Base-by-base conservation (phyloP, 2,797 vertebrate species). In the Anableps anableps region DNA sequence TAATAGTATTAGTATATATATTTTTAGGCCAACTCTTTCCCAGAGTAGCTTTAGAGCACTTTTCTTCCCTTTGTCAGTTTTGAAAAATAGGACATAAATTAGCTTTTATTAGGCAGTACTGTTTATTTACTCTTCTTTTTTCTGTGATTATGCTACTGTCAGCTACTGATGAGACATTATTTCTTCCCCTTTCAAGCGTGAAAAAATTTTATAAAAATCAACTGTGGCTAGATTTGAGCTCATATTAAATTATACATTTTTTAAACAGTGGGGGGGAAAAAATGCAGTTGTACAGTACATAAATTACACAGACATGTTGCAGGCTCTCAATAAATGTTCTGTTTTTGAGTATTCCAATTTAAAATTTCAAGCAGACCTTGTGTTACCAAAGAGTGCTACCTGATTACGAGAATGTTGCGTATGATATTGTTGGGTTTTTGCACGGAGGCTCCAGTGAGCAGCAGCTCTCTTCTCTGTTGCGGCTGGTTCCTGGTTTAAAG, bases 401-500 rank as follows among this genome's bases (percentile, higher is more conserved):
- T 47, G 17, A 47, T 48, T n/a, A 45, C 43, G 1, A 16, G 7
- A 17, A 21, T 29, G 38, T 17, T 26, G 53, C 17, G 8, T 64
- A 31, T 64, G 60, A 64, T 45, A 45, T 36, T 64, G 11, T 36
- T 36, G 34, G 14, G 10, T 62, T 62, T 62, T 64, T 36, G 31
- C 31, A 31, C 5, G 16, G 60, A 64, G 60, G 31, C 60, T 64
- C 31, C 31, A 64, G 60, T 29, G 60, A 47, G 45, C 45, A 47
- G 43, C 14, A 36, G 34, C 19, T 26, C 55, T 43, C 38, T 11
- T 47, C 31, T 43, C 26, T 43, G 17, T 41, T 19, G 77, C 36
- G 74, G 79, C 84, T 91, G 53, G 45, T 72, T 89, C 87, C 81
- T 80, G 86, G 23, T 79, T 76, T 71, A 55, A 48, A 34, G 51